Evolutionary conservation across 2,113 vertebrate species (phyloP), one percentile per base, ranked within the genome.

Genomic region (Ornithorhynchus anatinus): DNA sequence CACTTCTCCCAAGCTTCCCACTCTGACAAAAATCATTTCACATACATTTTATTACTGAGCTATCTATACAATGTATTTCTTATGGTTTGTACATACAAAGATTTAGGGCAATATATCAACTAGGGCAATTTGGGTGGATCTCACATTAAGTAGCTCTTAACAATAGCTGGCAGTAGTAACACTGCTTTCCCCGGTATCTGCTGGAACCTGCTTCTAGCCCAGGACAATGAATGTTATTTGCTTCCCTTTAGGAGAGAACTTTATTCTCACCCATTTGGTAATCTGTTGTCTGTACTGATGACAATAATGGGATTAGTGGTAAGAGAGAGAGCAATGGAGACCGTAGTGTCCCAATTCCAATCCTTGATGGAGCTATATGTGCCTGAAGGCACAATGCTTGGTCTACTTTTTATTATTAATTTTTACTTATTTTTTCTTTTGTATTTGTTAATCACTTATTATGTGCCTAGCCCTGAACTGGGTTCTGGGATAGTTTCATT

Each of bases 101-200:
- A 75, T 85, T 72, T 82, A 82, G 23, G 60, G 63, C 75, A 84
- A 50, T 59, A 74, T 57, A 72, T 84, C 72, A 89, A 36, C 40
- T 51, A 85, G 70, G 33, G 45, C 85, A 76, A 78, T 58, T 72
- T 62, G 85, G 72, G 82, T 81, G 51, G 39, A 87, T 86, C 59
- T 88, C 67, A 65, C 64, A 77, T 78, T 77, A 81, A 81, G 54
- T 83, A 85, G 77, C 71, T 53, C 71, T 85, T 80, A 57, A 81
- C 57, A 72, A 60, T 68, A 54, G 52, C 61, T 56, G 65, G 84
- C 85, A 82, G 81, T 80, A 81, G 74, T 85, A 64, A 64, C 67
- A 84, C 84, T 76, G 84, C 79, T 79, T 74, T 67, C 66, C n/a
- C 72, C 56, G 63, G 36, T 38, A 37, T 72, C 63, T 76, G 35